Percentiles rank a stretch among this genome's conserved stretches.
Conservation (phyloP, 1,140 invertebrate species). For the Elymnias hypermnestra region DNA sequence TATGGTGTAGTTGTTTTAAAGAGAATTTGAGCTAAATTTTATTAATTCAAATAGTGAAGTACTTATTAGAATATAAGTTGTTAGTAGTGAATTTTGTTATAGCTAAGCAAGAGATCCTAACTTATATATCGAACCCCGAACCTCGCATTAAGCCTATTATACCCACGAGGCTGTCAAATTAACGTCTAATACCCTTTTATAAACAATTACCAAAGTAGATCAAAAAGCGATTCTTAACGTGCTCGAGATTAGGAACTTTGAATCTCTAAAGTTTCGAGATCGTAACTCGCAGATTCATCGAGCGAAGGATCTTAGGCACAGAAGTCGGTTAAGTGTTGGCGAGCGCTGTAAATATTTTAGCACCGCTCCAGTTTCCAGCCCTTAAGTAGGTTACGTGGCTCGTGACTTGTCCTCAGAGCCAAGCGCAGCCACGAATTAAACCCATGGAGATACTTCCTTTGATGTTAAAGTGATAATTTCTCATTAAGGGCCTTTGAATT, state of each 20-base stretch:
- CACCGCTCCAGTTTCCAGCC: constrained; percentile 16
- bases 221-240: not conserved
- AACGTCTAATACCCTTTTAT: no score
- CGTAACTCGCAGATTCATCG: not conserved
- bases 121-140: no score
- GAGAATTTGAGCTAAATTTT: no score
- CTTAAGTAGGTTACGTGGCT: constrained; percentile 21
- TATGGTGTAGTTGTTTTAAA: no score
- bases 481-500: not conserved
- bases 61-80: no score
- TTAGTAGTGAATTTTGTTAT: no score
- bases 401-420: constrained; percentile 14
- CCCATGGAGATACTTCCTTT: not conserved
- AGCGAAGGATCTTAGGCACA: not conserved
- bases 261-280: constrained; percentile 1
- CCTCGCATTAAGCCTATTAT: no score
- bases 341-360: constrained; percentile 22
- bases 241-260: not conserved
- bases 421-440: constrained; percentile 1
- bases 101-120: no score
- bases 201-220: not conserved
- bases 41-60: no score
- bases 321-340: constrained; percentile 13
- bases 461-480: not conserved
- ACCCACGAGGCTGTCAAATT: no score